A percentile compares a stretch with the other conserved stretches of the same genome.
phyloP scores from a whole-genome alignment of 2,888 invertebrate species.

The Catocala sponsa region DNA sequence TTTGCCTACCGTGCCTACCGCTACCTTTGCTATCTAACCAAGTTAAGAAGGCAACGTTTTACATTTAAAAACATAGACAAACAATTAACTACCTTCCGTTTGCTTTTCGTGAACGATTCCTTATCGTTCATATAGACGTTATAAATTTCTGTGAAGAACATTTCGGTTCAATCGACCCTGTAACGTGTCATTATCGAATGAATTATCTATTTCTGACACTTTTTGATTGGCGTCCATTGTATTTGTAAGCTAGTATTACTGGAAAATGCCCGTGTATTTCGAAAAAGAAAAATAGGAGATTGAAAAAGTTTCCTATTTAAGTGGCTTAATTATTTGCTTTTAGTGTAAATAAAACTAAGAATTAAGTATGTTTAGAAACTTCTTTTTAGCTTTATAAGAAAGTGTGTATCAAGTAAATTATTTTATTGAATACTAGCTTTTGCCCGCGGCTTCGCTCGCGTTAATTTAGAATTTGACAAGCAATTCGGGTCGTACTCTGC shows the following conservation, averaged over 20 bases:
- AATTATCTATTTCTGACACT: conserved; percentile 35
- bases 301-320: neutral
- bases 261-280: neutral
- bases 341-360: neutral
- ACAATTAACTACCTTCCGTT: neutral
- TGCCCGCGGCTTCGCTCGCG: no score
- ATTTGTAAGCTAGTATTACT: neutral
- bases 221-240: conserved; percentile 1
- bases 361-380: neutral
- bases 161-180: conserved; percentile 14
- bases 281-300: neutral
- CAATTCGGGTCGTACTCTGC: no score
- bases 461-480: no score
- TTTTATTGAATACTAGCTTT: neutral
- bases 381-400: neutral
- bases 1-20: no score
- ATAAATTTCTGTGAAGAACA: conserved; percentile 27
- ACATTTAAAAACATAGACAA: no score
- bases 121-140: conserved; percentile 20
- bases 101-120: neutral
- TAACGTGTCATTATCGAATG: conserved; percentile 45
- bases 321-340: neutral
- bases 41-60: no score
- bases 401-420: no score
- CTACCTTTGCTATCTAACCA: no score